Base-by-base conservation (phyloP, 2,888 invertebrate genomes). In the Himalopsyche japonica region DNA sequence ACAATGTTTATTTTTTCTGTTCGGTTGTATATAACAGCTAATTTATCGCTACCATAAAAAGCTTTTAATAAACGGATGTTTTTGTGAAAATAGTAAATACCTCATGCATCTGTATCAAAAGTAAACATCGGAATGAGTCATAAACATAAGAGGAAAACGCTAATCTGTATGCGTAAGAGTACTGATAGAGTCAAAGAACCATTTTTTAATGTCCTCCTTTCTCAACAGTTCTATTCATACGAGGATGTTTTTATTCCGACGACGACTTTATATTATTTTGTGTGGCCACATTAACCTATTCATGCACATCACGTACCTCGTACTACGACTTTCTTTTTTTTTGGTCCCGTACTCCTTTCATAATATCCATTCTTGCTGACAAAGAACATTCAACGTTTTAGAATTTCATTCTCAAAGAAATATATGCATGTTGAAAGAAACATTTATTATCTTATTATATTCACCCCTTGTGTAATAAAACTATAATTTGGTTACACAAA, bases 271-370 rank as follows among this genome's bases (percentile, higher is more conserved):
- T 30, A 47, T 27, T 80, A 80, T 70, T 80, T 27, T 70, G 81
- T 77, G 77, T 70, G 81, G 64, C 80, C 76, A 57, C 78, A 85
- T 85, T 85, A 85, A 48, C 85, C 85, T 80, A 85, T 85, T 85
- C 85, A 85, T 81, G 78, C 81, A 64, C 80, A 85, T 81, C 85
- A 80, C 85, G 85, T 81, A 81, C 85, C 30, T 24, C 70, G 70
- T 70, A 70, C 70, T 24, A 70, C 70, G 32, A 48, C 37, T 82
- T 83, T 64, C 80, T 80, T 85, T 85, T 83, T 83, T 83, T 77
- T 81, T 81, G 32, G 27, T 47, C 15, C 79, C 49, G 30, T 48
- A 76, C 83, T 85, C 83, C 76, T 83, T 81, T 81, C 82, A 81
- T 85, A 79, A 70, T 70, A 84, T 84, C 79, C 49, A 77, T 76